Conservation (phyloP, 2,888 invertebrate species). For the Nephrotoma guestfalica region DNA sequence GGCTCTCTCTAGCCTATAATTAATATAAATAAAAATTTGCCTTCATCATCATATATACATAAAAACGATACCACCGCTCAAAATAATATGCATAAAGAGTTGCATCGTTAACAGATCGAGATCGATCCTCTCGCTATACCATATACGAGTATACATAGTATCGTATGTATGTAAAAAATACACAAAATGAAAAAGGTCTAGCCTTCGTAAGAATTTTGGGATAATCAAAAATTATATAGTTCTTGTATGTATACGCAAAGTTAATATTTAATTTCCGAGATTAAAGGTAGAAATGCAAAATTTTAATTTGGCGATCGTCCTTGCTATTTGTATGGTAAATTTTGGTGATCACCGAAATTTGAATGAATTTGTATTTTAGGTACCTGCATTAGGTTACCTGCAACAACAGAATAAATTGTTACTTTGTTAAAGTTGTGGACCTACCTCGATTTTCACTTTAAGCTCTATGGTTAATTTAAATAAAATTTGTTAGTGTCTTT, state of each 20-base stretch:
- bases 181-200: background rate
- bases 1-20: background rate
- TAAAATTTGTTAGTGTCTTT: too few relatives aligned
- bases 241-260: background rate
- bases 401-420: too few relatives aligned
- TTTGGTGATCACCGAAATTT: background rate
- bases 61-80: background rate
- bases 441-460: too few relatives aligned
- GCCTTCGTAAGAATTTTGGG: background rate
- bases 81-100: background rate
- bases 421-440: too few relatives aligned
- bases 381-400: too few relatives aligned
- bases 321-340: background rate
- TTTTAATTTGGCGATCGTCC: background rate
- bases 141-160: background rate
- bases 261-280: background rate
- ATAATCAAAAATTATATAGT: background rate
- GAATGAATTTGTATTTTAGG: background rate
- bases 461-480: too few relatives aligned
- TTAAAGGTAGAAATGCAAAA: background rate
- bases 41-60: background rate
- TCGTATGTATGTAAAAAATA: background rate
- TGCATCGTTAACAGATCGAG: background rate
- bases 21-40: background rate
- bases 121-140: background rate